phyloP scores from a whole-genome alignment of 1,140 invertebrate genomes.

The Leptinotarsa undecemlineata region DNA sequence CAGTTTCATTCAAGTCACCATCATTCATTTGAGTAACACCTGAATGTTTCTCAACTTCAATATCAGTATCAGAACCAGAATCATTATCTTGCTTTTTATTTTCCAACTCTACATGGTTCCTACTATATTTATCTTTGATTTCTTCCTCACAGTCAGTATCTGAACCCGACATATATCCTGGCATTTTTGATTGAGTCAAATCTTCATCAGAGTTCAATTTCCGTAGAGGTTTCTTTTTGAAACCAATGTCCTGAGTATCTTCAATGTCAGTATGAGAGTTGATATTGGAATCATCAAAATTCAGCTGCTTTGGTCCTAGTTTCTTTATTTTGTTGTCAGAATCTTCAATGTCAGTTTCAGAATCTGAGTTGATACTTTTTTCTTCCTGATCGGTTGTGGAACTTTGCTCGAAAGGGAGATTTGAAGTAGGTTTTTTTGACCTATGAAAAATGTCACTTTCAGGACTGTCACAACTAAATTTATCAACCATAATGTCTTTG shows the following conservation, averaged over 20 bases:
- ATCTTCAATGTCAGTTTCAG: constrained; percentile 24
- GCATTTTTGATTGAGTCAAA: background rate
- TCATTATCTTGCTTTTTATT: constrained; percentile 26
- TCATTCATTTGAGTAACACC: background rate
- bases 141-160: constrained; percentile 28
- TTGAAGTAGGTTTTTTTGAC: background rate
- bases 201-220: constrained; percentile 24
- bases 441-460: background rate
- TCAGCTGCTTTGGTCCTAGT: too few relatives aligned
- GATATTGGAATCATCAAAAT: too few relatives aligned
- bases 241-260: constrained; percentile 5
- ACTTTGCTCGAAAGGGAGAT: background rate
- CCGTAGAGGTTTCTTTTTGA: background rate
- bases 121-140: constrained; percentile 8
- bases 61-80: constrained; percentile 37
- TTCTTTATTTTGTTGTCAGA: background rate
- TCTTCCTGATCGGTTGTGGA: background rate
- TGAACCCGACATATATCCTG: constrained; percentile 22
- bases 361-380: background rate
- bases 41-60: constrained; percentile 22
- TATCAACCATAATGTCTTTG: background rate
- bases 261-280: constrained; percentile 17
- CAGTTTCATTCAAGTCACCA: constrained; percentile 33
- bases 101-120: constrained; percentile 9
- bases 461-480: background rate